phyloP scores from a whole-genome alignment of 2,888 invertebrate genomes.

The Drosophila affinis region DNA sequence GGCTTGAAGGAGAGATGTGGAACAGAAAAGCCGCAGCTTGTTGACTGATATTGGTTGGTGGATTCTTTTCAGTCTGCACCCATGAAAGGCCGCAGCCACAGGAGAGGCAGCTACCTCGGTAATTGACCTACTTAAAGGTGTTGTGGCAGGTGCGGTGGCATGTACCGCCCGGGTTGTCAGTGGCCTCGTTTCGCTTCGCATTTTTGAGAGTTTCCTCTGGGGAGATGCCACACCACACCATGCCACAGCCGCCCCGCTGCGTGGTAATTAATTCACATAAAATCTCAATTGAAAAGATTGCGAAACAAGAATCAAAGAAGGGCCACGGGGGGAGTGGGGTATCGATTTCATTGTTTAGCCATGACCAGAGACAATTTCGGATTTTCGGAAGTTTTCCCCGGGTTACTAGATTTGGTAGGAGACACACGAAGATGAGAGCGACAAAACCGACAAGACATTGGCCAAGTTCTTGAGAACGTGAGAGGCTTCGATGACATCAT shows the following conservation, averaged over 20 bases:
- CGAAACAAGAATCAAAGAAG: not conserved
- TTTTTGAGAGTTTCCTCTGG: conserved; percentile 2
- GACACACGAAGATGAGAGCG: conserved; percentile 18
- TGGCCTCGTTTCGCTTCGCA: conserved; percentile 1
- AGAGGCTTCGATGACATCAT: not conserved
- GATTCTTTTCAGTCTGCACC: conserved; percentile 4
- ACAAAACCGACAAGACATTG: conserved; percentile 32
- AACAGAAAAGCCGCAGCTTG: not conserved
- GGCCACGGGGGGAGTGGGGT: not conserved
- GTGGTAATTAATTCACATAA: conserved; percentile 57
- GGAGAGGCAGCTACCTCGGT: conserved; percentile 15
- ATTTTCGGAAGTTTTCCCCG: conserved; percentile 61
- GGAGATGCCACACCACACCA: not conserved
- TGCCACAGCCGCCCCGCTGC: conserved; percentile 14
- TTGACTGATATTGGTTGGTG: conserved; percentile 5
- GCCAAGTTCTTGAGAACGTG: conserved; percentile 33
- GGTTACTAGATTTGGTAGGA: not conserved
- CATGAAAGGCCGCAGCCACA: not conserved
- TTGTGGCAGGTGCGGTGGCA: not conserved
- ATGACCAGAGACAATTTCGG: conserved; percentile 65
- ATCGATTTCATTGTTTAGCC: conserved; percentile 36
- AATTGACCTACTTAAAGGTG: conserved; percentile 64
- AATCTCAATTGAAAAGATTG: conserved; percentile 5
- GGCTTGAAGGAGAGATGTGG: not conserved
- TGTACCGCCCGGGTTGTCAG: not conserved